phyloP scores from a whole-genome alignment of 2,888 invertebrate species.

The Hirtodrosophila histrioides region DNA sequence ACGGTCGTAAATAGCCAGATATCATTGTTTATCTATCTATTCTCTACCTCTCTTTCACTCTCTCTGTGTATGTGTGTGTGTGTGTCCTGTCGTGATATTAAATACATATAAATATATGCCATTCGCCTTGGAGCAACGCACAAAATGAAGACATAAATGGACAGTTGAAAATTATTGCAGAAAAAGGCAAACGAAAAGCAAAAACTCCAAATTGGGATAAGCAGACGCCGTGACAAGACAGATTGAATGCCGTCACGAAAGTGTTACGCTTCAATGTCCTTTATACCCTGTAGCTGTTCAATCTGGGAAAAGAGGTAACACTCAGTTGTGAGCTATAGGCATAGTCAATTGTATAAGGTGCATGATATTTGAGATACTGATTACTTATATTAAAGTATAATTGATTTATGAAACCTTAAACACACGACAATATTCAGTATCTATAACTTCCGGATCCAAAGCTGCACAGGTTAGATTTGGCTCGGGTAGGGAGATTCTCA shows the following conservation, averaged over 20 bases:
- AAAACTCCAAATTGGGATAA: constrained; percentile 19
- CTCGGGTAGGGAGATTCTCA: no score
- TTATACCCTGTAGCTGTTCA: constrained; percentile 23
- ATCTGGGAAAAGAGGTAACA: no score
- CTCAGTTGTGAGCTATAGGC: no score
- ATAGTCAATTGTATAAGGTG: no score
- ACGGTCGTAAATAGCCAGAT: constrained; percentile 60
- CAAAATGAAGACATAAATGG: constrained; percentile 65
- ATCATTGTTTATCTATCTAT: constrained; percentile 62
- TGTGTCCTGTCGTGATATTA: constrained; percentile 42
- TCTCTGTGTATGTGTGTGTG: constrained; percentile 7
- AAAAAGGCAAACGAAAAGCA: constrained; percentile 20
- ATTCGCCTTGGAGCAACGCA: constrained; percentile 17
- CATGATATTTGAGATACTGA: no score
- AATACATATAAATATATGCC: constrained; percentile 44
- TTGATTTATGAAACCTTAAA: no score
- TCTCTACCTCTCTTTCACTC: no score
- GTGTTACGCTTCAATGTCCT: constrained; percentile 63
- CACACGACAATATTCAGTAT: no score
- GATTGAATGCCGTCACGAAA: constrained; percentile 56
- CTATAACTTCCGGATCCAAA: no score
- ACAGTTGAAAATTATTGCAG: constrained; percentile 70
- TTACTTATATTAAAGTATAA: no score
- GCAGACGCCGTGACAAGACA: constrained; percentile 57
- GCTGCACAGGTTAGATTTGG: no score